Evolutionary conservation across 92 coral and sea anemone species (phyloP), one percentile per base, ranked within the genome.

Genomic region (Heteractis magnifica): DNA sequence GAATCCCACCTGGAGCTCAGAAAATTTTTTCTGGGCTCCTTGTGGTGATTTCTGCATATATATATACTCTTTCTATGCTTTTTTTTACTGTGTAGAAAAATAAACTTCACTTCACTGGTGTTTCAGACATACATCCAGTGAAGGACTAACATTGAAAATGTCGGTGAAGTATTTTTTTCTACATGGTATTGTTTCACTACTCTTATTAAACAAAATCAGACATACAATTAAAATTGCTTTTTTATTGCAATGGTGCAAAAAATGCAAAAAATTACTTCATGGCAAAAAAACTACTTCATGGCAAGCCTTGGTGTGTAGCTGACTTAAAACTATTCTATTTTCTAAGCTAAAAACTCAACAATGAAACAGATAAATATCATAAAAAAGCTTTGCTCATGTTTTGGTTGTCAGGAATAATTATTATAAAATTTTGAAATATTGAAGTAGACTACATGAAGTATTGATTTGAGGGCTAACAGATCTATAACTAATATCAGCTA

Each of bases 171-270:
- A 12, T 58, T 12, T 10, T 58, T 10, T 13, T 10, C 16, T 59
- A 59, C 14, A 26, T 26, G 14, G n/a, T 13, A 21, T 59, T 5
- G 18, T 59, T 59, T 59, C 18, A 59, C 6, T 5, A 13, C 10
- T 55, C 18, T 34, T 52, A 48, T 14, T n/a, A 50, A 23, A 78
- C 14, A 55, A 12, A 50, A 18, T 75, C 55, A 34, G 16, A 76
- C 12, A 56, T n/a, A 15, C 6, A 62, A 16, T 65, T 62, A 16
- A 19, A 79, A 55, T 19, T 20, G 53, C 49, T 52, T 62, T 80
- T 80, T 80, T 80, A 80, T 80, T 80, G 83, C 68, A 80, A 80
- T 59, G 71, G 83, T 80, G 83, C 83, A 64, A 59, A 62, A 64
- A 1, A 64, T 64, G 71, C 71, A 64, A 21, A 68, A 23, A 26